Evolutionary conservation across 2,797 vertebrate species (phyloP).

Genomic region (Eulemur coronatus): DNA sequence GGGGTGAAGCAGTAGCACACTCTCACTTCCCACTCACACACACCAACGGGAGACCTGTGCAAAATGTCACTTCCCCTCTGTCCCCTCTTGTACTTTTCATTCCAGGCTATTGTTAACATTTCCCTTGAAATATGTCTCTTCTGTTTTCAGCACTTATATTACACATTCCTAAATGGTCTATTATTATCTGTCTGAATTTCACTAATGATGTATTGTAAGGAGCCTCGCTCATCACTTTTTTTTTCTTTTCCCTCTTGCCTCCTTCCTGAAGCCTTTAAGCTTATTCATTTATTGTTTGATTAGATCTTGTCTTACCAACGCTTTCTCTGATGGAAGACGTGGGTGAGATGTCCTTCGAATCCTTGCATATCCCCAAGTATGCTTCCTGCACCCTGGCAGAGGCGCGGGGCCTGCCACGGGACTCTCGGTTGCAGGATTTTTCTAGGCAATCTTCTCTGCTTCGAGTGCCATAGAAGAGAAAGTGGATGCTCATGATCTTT

Average conservation of each 20-base stretch:
- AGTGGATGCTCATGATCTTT: not conserved
- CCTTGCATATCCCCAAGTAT: not conserved
- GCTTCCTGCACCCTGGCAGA: not conserved
- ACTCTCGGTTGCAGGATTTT: not conserved
- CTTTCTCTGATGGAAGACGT: not conserved
- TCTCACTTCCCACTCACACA: not conserved
- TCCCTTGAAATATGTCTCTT: conserved; percentile 20
- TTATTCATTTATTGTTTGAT: not conserved
- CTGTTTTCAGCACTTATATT: conserved; percentile 11
- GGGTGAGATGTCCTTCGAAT: not conserved
- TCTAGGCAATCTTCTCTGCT: not conserved
- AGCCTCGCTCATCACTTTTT: not conserved
- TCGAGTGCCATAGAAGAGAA: not conserved
- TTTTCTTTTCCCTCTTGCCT: not conserved
- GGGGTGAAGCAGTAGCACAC: not conserved
- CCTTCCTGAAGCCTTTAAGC: not conserved
- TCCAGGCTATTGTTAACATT: not conserved
- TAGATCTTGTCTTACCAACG: not conserved
- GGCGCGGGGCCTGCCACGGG: not conserved
- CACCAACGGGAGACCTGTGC: not conserved
- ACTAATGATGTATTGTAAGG: not conserved
- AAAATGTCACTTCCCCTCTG: not conserved
- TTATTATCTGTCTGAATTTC: not conserved
- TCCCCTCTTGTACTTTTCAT: not conserved
- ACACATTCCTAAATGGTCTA: not conserved